Conservation (phyloP, 2,888 invertebrate species). For the Perithous albicinctus region DNA sequence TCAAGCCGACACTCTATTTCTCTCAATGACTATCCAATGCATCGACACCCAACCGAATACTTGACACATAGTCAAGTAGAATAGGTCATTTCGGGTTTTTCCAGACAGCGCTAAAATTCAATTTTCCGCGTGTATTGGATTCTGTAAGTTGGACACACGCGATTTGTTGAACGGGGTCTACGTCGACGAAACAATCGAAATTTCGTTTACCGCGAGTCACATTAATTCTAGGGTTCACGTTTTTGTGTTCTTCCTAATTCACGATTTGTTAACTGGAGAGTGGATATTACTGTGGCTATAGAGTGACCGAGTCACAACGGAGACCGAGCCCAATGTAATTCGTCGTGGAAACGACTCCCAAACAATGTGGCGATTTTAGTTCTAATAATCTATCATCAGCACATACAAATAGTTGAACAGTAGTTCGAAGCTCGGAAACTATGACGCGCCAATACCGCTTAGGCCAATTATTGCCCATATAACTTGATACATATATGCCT, state of each 20-base stretch:
- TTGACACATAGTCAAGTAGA: conserved; percentile 51
- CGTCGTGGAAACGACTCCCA: too few species aligned
- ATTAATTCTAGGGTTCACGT: too few species aligned
- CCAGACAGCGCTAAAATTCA: not conserved
- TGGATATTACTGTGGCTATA: too few species aligned
- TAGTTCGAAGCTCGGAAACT: not conserved
- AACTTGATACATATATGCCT: not conserved
- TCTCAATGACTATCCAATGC: conserved; percentile 54
- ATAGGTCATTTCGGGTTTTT: conserved; percentile 54
- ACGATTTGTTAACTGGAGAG: too few species aligned
- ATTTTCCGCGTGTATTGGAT: not conserved
- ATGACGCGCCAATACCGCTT: not conserved
- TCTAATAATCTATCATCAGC: too few species aligned
- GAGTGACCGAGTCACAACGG: too few species aligned
- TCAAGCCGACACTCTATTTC: conserved; percentile 52
- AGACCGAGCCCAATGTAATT: too few species aligned
- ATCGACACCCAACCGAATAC: conserved; percentile 31
- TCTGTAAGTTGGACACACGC: not conserved
- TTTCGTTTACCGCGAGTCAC: too few species aligned
- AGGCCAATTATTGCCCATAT: conserved; percentile 2
- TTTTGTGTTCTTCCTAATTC: too few species aligned
- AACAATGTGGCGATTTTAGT: too few species aligned
- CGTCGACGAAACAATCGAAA: not conserved
- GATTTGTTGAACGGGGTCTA: not conserved
- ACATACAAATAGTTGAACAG: too few species aligned